phyloP scores from a whole-genome alignment of 2,797 vertebrate genomes.

The Acrossocheilus fasciatus region DNA sequence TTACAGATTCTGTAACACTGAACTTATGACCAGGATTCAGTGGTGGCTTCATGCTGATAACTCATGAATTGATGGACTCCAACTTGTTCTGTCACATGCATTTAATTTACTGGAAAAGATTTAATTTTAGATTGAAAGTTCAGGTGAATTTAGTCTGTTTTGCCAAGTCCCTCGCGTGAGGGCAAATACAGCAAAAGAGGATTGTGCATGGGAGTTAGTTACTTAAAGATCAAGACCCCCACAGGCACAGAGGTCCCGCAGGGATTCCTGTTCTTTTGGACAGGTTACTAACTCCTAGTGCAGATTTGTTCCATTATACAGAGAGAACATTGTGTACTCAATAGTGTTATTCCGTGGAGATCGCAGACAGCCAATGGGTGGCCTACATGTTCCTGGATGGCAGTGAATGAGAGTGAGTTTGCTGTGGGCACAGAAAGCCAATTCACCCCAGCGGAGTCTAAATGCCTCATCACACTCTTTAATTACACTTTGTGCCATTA shows the following conservation, averaged over 20 bases:
- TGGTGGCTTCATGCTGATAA: conserved; percentile 32
- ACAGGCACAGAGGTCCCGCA: conserved; percentile 33
- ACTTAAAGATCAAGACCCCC: conserved; percentile 49
- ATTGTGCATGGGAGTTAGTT: conserved; percentile 38
- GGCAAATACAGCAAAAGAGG: conserved; percentile 25
- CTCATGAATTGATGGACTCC: conserved; percentile 24
- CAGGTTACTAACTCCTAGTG: conserved; percentile 14
- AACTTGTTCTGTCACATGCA: conserved; percentile 22
- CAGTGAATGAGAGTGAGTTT: conserved; percentile 26
- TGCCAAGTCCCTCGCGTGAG: conserved; percentile 5
- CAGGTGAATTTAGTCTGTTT: conserved; percentile 40
- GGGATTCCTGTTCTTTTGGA: conserved; percentile 46
- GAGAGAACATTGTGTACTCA: conserved; percentile 28
- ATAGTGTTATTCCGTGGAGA: conserved; percentile 36
- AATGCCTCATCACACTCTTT: conserved; percentile 56
- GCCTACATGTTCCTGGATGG: conserved; percentile 46
- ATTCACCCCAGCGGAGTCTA: conserved; percentile 39
- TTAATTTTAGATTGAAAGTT: conserved; percentile 57
- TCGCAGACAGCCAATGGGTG: background rate
- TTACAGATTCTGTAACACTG: conserved; percentile 39
- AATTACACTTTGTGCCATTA: conserved; percentile 58
- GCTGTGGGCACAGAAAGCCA: conserved; percentile 45
- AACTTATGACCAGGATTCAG: conserved; percentile 22
- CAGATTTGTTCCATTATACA: conserved; percentile 39
- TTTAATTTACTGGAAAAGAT: conserved; percentile 55